A percentile compares a stretch with the other conserved stretches of the same genome.
Conservation (phyloP, 2,113 vertebrate species). For the Limnothrissa miodon region DNA sequence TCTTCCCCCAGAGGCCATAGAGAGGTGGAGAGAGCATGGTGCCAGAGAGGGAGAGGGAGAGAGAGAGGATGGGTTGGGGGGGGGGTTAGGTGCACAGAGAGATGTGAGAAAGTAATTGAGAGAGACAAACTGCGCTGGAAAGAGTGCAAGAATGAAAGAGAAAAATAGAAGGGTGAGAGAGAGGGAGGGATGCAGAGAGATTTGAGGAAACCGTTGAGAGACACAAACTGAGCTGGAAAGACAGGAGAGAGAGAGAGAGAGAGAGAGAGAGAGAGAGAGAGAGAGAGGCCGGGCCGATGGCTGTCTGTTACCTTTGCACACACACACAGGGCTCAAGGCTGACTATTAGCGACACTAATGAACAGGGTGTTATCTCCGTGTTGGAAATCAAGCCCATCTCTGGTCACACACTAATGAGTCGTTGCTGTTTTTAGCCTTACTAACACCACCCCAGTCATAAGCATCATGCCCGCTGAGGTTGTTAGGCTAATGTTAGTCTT, state of each 20-base stretch:
- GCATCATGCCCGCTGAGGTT: neutral
- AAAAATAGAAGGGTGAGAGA: neutral
- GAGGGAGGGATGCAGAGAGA: neutral
- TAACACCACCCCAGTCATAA: neutral
- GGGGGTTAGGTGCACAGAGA: too few relatives aligned
- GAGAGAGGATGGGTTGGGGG: neutral
- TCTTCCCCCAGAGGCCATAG: too few relatives aligned
- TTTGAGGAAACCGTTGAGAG: neutral
- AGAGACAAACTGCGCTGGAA: neutral
- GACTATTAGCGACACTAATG: neutral
- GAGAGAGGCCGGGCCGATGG: neutral
- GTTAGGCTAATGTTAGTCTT: neutral
- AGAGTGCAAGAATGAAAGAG: neutral
- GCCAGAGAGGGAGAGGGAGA: neutral
- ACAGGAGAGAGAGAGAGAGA: neutral
- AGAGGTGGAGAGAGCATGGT: neutral
- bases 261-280: neutral
- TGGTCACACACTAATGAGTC: neutral
- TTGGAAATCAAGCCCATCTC: neutral
- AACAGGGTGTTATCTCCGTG: neutral
- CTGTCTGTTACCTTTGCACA: neutral
- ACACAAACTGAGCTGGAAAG: neutral
- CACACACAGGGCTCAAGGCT: neutral
- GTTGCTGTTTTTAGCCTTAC: neutral
- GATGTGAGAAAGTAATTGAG: neutral